Evolutionary conservation across 2,113 vertebrate species (phyloP), one percentile per base, ranked within the genome.

Genomic region (Macaca nemestrina): DNA sequence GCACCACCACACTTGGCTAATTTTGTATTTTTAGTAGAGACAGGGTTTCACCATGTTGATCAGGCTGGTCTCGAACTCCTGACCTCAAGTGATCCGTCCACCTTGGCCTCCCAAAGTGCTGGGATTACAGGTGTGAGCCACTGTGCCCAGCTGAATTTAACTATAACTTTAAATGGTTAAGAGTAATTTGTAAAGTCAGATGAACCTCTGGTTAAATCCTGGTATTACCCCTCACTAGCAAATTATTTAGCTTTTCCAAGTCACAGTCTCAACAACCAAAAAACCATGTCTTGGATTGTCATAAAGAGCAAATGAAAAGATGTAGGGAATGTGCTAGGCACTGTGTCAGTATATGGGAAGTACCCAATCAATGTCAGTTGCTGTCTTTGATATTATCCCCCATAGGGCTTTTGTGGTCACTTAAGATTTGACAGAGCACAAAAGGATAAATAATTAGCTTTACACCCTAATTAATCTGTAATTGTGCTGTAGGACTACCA

Each of bases 401-500:
- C 9, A 18, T 23, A 27, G 73, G 40, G 27, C 30, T 88, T 50
- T 85, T 52, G 30, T 68, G 80, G 45, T 40, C n/a, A 22, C 93
- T 93, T 82, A 43, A 45, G 61, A 84, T 38, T 38, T 90, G 75
- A 78, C 70, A 81, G 68, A 82, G 9, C 86, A 83, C 4, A 5
- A n/a, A 94, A 81, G 35, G 70, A 68, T 88, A 80, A 80, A 87
- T 80, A 70, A n/a, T 93, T 88, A 72, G 23, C 30, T 78, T 96
- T 88, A 45, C 23, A 50, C 76, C 70, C 72, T 94, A 68, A 84
- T 93, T 57, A 72, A 82, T 52, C 45, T 88, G 64, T 22, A 82
- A 1, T 12, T 72, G 82, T 17, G 8, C 52, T 76, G 9, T 85
- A 55, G 85, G 97, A 88, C 32, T 64, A 67, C 73, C 30, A 73